Percentiles rank a stretch among this genome's conserved stretches.
phyloP scores from a whole-genome alignment of 2,113 vertebrate genomes.

The Misgurnus anguillicaudatus region DNA sequence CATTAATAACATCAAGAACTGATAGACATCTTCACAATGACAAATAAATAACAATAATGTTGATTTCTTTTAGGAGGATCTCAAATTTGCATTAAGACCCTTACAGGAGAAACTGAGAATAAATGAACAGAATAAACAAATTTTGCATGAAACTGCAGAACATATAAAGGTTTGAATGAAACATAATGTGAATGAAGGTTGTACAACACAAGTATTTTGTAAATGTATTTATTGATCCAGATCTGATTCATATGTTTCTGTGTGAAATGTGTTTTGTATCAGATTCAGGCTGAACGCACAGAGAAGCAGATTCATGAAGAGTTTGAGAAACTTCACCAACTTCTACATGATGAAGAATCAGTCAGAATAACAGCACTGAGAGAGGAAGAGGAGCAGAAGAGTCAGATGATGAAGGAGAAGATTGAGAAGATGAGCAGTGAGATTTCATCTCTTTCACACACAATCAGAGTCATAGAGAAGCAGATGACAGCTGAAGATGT shows the following conservation, averaged over 20 bases:
- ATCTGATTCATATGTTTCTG: not conserved
- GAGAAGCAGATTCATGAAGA: constrained; percentile 49
- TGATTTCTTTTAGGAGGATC: too few species aligned
- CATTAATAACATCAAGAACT: not conserved
- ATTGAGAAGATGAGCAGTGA: too few species aligned
- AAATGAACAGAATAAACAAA: too few species aligned
- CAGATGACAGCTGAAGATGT: not conserved
- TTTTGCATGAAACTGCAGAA: too few species aligned
- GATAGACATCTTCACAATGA: not conserved
- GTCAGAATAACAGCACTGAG: constrained; percentile 21
- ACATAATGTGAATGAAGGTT: too few species aligned
- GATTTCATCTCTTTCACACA: too few species aligned
- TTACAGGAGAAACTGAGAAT: too few species aligned
- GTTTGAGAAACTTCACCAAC: constrained; percentile 52
- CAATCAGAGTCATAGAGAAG: too few species aligned
- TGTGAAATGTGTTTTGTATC: not conserved
- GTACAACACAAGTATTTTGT: too few species aligned
- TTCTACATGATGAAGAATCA: constrained; percentile 32
- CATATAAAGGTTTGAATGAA: too few species aligned
- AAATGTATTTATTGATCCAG: not conserved
- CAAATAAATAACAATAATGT: not conserved
- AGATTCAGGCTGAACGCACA: constrained; percentile 43
- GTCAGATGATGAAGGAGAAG: too few species aligned
- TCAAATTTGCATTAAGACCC: too few species aligned
- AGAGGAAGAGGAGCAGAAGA: not conserved